These are phyloP conservation scores for Phania funesta DNA, from an alignment of 2,888 invertebrate genomes.

Conservation along the genomic window DNA sequence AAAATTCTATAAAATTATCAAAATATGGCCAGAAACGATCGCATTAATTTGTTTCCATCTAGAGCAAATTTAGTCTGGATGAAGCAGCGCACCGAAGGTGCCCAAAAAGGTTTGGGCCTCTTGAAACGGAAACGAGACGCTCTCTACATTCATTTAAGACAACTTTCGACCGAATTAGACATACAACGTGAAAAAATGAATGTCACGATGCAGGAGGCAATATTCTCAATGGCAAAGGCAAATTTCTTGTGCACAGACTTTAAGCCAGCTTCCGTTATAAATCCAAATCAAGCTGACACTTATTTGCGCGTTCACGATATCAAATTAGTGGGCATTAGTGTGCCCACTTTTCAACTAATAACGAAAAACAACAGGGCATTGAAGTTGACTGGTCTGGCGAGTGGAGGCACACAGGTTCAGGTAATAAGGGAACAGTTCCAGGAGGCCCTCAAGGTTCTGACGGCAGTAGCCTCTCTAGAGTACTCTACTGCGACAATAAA, in stretches of 20 bases:
- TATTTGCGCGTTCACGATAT: constrained; percentile 63
- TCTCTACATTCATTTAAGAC: constrained; percentile 73
- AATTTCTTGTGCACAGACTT: constrained; percentile 74
- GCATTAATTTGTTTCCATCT: constrained; percentile 73
- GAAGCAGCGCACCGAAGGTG: constrained; percentile 71
- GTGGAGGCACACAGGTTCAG: constrained; percentile 74
- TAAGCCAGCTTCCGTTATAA: constrained; percentile 69
- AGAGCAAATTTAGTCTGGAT: constrained; percentile 74
- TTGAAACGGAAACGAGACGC: constrained; percentile 76
- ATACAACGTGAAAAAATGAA: constrained; percentile 60
- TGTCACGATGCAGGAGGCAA: constrained; percentile 70
- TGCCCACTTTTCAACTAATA: constrained; percentile 71
- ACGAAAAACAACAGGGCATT: constrained; percentile 36
- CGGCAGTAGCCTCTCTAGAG: constrained; percentile 71
- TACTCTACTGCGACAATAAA: constrained; percentile 70
- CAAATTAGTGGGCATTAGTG: constrained; percentile 73
- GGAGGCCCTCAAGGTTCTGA: constrained; percentile 67
- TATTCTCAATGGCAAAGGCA: constrained; percentile 74
- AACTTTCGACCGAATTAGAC: constrained; percentile 65
- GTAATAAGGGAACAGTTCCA: constrained; percentile 70
- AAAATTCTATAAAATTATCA: neutral
- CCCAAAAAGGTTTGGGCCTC: constrained; percentile 73
- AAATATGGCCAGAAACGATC: constrained; percentile 70
- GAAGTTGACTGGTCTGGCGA: constrained; percentile 73
- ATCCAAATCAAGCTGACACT: constrained; percentile 64